Evolutionary conservation across 2,113 vertebrate species (phyloP).

Genomic region (Alligator sinensis): DNA sequence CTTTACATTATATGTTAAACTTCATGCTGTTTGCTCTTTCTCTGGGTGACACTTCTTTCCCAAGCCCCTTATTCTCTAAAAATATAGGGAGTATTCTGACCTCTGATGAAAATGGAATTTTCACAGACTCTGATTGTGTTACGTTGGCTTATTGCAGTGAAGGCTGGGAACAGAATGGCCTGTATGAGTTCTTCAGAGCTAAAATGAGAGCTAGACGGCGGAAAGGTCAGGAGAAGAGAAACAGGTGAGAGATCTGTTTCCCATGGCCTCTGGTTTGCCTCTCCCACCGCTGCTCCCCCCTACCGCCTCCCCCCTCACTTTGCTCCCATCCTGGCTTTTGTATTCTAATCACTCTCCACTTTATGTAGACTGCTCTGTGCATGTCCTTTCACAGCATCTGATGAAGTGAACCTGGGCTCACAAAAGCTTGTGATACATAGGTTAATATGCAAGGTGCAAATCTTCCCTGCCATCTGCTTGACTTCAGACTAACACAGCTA

Average conservation of each 20-base stretch:
- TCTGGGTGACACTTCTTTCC: neutral
- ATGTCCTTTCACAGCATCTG: too few relatives aligned
- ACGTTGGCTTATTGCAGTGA: constrained; percentile 82
- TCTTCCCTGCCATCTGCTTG: too few relatives aligned
- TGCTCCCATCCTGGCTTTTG: too few relatives aligned
- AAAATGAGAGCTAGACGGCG: constrained; percentile 96
- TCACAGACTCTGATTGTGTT: neutral
- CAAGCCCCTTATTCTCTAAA: neutral
- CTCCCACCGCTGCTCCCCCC: too few relatives aligned
- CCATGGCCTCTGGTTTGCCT: neutral
- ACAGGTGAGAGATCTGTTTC: constrained; percentile 81
- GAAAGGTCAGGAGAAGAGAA: constrained; percentile 95
- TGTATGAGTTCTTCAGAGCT: constrained; percentile 97
- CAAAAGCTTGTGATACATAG: too few relatives aligned
- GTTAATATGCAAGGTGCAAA: too few relatives aligned
- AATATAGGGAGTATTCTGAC: neutral
- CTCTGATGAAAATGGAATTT: rapidly evolving
- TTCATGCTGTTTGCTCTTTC: neutral
- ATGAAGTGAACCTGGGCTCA: too few relatives aligned
- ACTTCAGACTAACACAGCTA: too few relatives aligned
- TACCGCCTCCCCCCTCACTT: too few relatives aligned
- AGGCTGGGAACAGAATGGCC: constrained; percentile 98
- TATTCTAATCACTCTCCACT: too few relatives aligned
- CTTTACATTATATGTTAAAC: neutral
- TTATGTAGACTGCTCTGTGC: too few relatives aligned